Percentiles rank a stretch among this genome's conserved stretches.
phyloP scores from a whole-genome alignment of 30 jellyfish, hydroid and myxozoan genomes.

The Calvadosia cruxmelitensis region DNA sequence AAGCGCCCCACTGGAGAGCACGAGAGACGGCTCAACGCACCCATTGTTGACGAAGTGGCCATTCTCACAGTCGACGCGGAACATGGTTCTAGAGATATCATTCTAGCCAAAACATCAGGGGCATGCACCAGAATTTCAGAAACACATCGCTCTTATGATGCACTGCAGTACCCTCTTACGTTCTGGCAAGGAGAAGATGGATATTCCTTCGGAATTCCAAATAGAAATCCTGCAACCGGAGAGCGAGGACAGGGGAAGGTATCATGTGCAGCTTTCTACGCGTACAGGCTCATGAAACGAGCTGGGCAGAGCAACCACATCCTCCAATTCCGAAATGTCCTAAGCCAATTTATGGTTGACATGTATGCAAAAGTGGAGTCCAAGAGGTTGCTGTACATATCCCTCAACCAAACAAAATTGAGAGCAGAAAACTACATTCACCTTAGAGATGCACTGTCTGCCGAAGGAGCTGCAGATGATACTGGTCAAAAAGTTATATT shows the following conservation, averaged over 20 bases:
- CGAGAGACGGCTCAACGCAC: constrained; percentile 8
- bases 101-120: not conserved
- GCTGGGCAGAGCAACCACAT: not conserved
- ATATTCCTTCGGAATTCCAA: constrained; percentile 11
- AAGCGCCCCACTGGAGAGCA: constrained; percentile 20
- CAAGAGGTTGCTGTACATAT: constrained; percentile 17
- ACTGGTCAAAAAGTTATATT: not conserved
- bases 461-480: constrained; percentile 9
- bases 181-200: constrained; percentile 27
- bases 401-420: constrained; percentile 4
- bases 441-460: not conserved
- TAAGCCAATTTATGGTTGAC: constrained; percentile 31
- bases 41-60: constrained; percentile 6
- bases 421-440: not conserved
- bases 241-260: not conserved
- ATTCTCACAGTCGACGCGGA: not conserved
- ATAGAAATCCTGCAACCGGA: constrained; percentile 4
- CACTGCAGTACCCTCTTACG: constrained; percentile 13
- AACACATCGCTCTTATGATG: constrained; percentile 25
- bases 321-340: constrained; percentile 1
- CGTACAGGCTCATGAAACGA: constrained; percentile 9
- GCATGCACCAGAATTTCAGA: not conserved
- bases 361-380: constrained; percentile 26
- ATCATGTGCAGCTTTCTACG: not conserved
- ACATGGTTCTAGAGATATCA: not conserved